phyloP scores from a whole-genome alignment of 2,888 invertebrate species.

The Rhaphigaster nebulosa region DNA sequence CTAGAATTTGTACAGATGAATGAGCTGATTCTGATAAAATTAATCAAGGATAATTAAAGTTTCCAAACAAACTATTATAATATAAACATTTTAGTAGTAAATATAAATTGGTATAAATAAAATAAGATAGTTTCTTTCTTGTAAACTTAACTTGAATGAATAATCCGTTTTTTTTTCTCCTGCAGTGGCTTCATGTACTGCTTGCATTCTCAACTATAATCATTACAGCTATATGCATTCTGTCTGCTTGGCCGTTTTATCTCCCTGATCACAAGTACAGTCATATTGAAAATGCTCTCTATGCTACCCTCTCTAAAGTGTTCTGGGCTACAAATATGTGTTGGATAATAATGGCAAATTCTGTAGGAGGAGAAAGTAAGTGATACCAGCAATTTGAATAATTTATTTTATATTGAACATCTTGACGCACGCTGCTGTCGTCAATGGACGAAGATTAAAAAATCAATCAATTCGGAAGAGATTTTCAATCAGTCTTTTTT shows the following conservation, averaged over 20 bases:
- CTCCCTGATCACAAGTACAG: slow-evolving; percentile 66
- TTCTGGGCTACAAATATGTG: slow-evolving; percentile 68
- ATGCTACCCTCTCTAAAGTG: slow-evolving; percentile 68
- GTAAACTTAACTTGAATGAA: too few species aligned
- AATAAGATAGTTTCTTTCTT: too few species aligned
- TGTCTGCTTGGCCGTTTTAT: slow-evolving; percentile 68
- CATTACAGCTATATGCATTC: slow-evolving; percentile 31
- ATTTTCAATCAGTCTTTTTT: too few species aligned
- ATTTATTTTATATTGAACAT: too few species aligned
- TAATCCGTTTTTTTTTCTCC: not conserved
- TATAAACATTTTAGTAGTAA: too few species aligned
- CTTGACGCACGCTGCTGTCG: not conserved
- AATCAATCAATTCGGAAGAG: not conserved
- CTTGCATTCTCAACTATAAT: slow-evolving; percentile 52
- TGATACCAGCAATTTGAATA: not conserved
- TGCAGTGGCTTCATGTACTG: not conserved
- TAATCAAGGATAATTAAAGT: too few species aligned
- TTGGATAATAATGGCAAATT: slow-evolving; percentile 68
- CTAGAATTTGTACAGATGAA: too few species aligned
- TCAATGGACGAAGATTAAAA: not conserved
- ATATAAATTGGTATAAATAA: too few species aligned
- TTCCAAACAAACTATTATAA: too few species aligned
- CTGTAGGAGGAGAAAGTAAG: slow-evolving; percentile 68
- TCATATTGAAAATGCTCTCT: slow-evolving; percentile 67
- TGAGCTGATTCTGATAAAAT: too few species aligned